phyloP scores from a whole-genome alignment of 64 coral and sea anemone species.

The Catalaphyllia jardinei region DNA sequence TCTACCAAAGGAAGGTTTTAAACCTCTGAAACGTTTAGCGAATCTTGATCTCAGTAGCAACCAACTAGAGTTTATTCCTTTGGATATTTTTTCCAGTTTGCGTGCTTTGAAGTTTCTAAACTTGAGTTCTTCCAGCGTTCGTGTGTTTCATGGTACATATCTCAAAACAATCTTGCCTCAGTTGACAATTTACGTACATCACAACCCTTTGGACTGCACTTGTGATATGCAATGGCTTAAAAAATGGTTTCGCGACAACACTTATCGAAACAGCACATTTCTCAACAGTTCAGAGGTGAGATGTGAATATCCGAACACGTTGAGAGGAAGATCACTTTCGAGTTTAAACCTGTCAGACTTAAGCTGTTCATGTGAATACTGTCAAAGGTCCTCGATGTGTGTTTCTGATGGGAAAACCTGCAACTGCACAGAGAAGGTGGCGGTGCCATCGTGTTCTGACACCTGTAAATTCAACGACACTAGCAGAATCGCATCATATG shows the following conservation, averaged over 20 bases:
- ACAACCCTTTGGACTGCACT: slow-evolving; percentile 26
- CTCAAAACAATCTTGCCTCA: slow-evolving; percentile 2
- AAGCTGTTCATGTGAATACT: slow-evolving; percentile 28
- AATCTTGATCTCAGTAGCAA: slow-evolving; percentile 37
- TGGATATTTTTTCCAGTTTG: background rate
- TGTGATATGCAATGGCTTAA: slow-evolving; percentile 35
- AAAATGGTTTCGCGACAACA: background rate
- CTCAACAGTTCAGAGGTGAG: background rate
- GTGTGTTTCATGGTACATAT: slow-evolving; percentile 22
- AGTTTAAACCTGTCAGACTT: background rate
- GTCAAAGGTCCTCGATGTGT: background rate
- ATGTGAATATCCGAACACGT: background rate
- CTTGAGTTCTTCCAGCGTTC: slow-evolving; percentile 18
- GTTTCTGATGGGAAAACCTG: background rate
- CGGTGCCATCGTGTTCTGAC: background rate
- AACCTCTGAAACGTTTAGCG: background rate
- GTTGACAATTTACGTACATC: background rate
- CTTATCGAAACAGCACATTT: background rate
- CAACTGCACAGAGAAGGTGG: background rate
- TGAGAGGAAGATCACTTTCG: background rate
- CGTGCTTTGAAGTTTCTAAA: slow-evolving; percentile 1
- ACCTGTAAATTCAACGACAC: slow-evolving; percentile 2
- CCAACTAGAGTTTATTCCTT: slow-evolving; percentile 16
- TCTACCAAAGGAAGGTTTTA: slow-evolving; percentile 1
- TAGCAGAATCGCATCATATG: background rate